Base-by-base conservation (phyloP, 1,140 invertebrate genomes). In the Uloborus diversus region DNA sequence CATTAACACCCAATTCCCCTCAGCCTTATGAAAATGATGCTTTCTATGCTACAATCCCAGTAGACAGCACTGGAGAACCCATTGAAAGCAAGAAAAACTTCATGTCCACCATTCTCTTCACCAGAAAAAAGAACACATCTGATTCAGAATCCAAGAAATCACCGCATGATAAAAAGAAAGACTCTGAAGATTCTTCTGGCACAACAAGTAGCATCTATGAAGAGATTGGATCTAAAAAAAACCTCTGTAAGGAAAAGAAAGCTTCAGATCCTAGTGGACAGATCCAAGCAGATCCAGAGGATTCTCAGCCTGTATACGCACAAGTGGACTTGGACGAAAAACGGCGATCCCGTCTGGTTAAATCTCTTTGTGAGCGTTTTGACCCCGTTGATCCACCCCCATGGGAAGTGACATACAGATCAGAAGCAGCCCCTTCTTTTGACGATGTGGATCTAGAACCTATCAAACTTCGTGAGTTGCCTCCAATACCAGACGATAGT, bases 401-500 rank as follows among this genome's bases (percentile, higher is more conserved):
- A 5, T 68, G 53, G 76, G 76, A 79, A 30, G 25, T 33, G 5
- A 49, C 64, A 27, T 66, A 66, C 33, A 11, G 28, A 27, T 17
- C 47, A 14, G 73, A 78, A 23, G 73, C 28, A 23, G 49, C 64
- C 14, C 64, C 64, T 13, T 27, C 61, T 14, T 78, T 47, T 25
- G 73, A 79, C 20, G 76, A 79, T 25, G 64, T 79, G n/a, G 76
- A 79, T 28, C 35, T 69, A n/a, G 76, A 79, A 69, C 76, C 76
- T 2, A 69, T 79, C 9, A 79, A 68, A 33, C 42, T 79, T 20
- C 64, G 76, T 20, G 76, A 79, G 20, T 32, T 79, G 11, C 76
- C 76, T 4, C 76, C 76, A 2, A 79, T 79, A 17, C 76, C 76
- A 2, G 76, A 79, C 25, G 76, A 79, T 4, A 66, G 32, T 42